Evolutionary conservation across 1,140 invertebrate species (phyloP), one percentile per base, ranked within the genome.

Genomic region (Drosophila azteca): DNA sequence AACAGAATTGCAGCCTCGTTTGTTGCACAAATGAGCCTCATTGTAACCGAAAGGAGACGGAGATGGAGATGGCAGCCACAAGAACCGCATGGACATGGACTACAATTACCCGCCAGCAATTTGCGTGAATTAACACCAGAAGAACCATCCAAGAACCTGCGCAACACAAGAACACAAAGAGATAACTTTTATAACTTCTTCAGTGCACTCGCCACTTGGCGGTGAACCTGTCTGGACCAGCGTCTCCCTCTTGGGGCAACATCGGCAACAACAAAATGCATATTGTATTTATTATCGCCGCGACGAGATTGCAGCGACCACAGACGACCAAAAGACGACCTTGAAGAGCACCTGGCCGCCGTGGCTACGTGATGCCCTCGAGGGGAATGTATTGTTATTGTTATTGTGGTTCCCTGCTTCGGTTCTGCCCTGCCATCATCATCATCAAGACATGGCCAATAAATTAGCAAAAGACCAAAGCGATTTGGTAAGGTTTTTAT

Each of bases 71-170:
- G 9, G 50, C 59, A 46, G 24, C 61, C 35, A 75, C 46, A 66
- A 46, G n/a, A 74, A 51, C 65, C 51, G 41, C 2, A 43, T 48
- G 50, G 60, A 50, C 57, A 72, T 35, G 35, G 35, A 5, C 61
- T 64, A 83, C 82, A 87, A 88, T 87, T 87, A 88, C 83, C 83
- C 82, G 49, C 50, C 45, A 70, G 83, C 83, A 87, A 87, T 87
- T 88, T 88, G 66, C 74, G 69, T 74, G 79, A 81, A 83, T 87
- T 83, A 87, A 83, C 82, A 87, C 83, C 79, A 74, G 68, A 20
- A 1, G 17, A 20, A 20, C 17, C 17, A 20, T 55, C 61, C 4
- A 39, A 39, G 35, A 39, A 13, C 35, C 11, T 39, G 62, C 61
- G 45, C 57, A n/a, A n/a, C n/a, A n/a, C n/a, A n/a, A n/a, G 17